Base-by-base conservation (phyloP, 2,888 invertebrate species). In the Tryphoninae sp. region DNA sequence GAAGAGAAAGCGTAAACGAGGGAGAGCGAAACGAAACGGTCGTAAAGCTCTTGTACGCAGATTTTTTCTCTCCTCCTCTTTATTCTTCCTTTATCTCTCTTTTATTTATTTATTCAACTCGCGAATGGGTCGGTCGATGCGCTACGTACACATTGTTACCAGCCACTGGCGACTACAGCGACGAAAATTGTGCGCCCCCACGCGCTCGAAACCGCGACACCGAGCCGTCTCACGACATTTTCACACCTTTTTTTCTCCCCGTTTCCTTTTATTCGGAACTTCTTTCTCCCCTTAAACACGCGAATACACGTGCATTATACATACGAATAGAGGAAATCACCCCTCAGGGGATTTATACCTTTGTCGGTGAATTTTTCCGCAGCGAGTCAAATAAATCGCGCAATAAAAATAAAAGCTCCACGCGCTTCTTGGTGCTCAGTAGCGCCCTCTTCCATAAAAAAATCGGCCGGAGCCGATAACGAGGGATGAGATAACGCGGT, bases 101-200 rank as follows among this genome's bases (percentile, higher is more conserved):
- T 76, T 68, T 61, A 76, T 76, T 68, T 61, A 76, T 76, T 76
- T 68, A 76, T 76, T 76, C 76, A 68, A 61, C 67, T 68, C 53
- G n/a, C 33, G 40, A 11, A 61, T 61, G 68, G 67, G 61, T 22
- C 61, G 49, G 67, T 53, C 40, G n/a, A 19, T 55, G 16, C 4
- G 64, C 11, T 68, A 40, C 68, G 76, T 68, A 68, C 61, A 76
- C 76, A 76, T 68, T 62, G 68, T 76, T 76, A 68, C 61, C 75
- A 23, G 19, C 61, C 26, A 76, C 61, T 61, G 68, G 69, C 76
- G 68, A 68, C 68, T 33, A 76, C 53, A 76, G 51, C 61, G 61
- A 61, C 61, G 61, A 42, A 61, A 61, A 33, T 61, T 40, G n/a
- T 13, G 22, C 59, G 61, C 33, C 40, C 67, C 51, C 40, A n/a